Conservation (phyloP, 2,888 invertebrate species). For the Mesochorus sp. region DNA sequence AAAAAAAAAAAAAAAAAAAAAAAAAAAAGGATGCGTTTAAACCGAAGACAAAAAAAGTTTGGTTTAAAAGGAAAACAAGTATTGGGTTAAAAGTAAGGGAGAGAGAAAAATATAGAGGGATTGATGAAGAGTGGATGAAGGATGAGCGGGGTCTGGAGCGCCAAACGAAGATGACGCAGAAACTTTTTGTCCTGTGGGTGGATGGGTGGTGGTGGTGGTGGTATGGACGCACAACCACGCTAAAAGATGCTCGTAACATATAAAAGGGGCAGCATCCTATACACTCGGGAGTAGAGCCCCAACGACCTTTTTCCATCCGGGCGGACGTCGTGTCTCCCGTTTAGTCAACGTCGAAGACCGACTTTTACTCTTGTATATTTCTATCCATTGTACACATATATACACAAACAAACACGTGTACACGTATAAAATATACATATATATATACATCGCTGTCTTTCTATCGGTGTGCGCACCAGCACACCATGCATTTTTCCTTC, state of each 20-base stretch:
- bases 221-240: conserved; percentile 12
- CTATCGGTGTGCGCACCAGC: conserved; percentile 49
- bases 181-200: conserved; percentile 3
- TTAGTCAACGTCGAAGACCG: conserved; percentile 77
- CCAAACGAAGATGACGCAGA: conserved; percentile 17
- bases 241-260: background rate
- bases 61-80: no score
- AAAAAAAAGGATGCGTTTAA: background rate
- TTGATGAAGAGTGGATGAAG: conserved; percentile 17
- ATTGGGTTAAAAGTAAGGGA: conserved; percentile 20
- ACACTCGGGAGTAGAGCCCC: background rate
- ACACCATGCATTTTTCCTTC: conserved; percentile 61
- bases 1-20: conserved; percentile 5
- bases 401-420: background rate
- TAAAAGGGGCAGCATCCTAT: background rate
- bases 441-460: conserved; percentile 18
- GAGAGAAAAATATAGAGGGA: conserved; percentile 61
- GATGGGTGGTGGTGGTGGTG: no score
- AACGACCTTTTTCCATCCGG: conserved; percentile 13
- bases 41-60: no score
- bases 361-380: conserved; percentile 60
- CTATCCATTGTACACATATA: conserved; percentile 3
- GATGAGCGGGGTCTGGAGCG: conserved; percentile 4
- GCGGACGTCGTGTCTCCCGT: conserved; percentile 71
- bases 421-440: background rate